Evolutionary conservation across 2,113 vertebrate genomes (phyloP).

Genomic region (Brachyhypopomus gauderio): DNA sequence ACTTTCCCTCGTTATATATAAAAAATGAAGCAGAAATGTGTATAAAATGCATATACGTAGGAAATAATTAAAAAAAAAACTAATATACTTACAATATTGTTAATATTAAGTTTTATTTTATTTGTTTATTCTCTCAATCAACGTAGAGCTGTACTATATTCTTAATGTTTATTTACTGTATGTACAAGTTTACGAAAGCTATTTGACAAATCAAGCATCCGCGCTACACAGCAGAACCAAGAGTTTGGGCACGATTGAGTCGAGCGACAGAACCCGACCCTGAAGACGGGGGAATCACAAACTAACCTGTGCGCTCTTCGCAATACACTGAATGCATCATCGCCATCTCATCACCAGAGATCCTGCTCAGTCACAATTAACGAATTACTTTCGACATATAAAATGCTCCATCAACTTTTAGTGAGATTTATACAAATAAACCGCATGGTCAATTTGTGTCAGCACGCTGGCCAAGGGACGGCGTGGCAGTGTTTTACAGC

Average conservation of each 20-base stretch:
- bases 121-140: background rate
- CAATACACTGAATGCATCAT: background rate
- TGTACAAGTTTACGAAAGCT: conserved; percentile 66
- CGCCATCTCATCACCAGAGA: background rate
- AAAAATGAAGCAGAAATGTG: too few species aligned
- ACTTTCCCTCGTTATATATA: too few species aligned
- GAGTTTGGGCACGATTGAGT: background rate
- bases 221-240: background rate
- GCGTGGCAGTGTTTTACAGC: background rate
- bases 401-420: background rate
- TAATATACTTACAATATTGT: too few species aligned
- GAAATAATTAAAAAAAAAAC: too few species aligned
- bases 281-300: background rate
- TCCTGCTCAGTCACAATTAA: background rate
- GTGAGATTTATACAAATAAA: background rate
- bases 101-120: background rate
- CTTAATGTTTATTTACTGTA: conserved; percentile 53
- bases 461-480: background rate
- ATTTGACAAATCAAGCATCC: background rate
- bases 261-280: background rate
- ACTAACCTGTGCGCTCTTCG: background rate
- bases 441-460: background rate
- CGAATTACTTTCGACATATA: background rate
- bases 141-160: conserved; percentile 63
- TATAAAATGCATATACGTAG: too few species aligned